Conservation (phyloP, 2,888 invertebrate genomes). For the Drosophila helvetica region DNA sequence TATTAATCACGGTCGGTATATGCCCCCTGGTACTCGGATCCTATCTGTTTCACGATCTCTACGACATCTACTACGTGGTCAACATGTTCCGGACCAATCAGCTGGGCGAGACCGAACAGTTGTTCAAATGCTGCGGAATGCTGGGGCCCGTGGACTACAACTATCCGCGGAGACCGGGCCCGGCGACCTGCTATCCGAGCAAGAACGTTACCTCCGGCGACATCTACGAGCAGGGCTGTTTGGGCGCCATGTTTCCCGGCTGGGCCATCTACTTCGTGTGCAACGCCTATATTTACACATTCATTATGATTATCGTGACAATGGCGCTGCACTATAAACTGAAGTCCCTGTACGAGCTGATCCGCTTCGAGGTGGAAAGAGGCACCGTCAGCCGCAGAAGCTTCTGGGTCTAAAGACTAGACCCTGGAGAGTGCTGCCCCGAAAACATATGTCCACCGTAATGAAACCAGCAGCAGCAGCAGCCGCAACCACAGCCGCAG, state of each 20-base stretch:
- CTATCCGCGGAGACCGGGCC: slow-evolving; percentile 8
- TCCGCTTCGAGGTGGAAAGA: not conserved
- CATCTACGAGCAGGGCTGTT: slow-evolving; percentile 10
- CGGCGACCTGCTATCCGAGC: slow-evolving; percentile 32
- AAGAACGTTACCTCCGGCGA: not conserved
- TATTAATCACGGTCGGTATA: not conserved
- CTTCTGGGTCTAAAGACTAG: not conserved
- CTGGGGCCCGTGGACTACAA: slow-evolving; percentile 44
- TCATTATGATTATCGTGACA: not conserved
- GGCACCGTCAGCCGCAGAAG: not conserved
- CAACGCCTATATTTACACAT: not conserved
- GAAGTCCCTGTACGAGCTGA: not conserved
- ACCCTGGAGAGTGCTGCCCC: not conserved
- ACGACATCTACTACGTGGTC: not conserved
- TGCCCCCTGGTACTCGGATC: not conserved
- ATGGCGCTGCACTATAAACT: not conserved
- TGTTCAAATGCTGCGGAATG: slow-evolving; percentile 47
- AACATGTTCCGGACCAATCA: not conserved
- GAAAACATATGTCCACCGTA: not conserved
- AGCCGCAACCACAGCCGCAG: slow-evolving; percentile 11
- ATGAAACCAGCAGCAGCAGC: slow-evolving; percentile 49
- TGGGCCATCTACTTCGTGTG: not conserved
- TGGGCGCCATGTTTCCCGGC: not conserved
- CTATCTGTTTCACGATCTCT: not conserved
- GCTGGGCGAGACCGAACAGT: slow-evolving; percentile 37